These are phyloP conservation scores for Heloderma charlesbogerti DNA, from an alignment of 2,113 vertebrate genomes.

Conservation along the genomic window DNA sequence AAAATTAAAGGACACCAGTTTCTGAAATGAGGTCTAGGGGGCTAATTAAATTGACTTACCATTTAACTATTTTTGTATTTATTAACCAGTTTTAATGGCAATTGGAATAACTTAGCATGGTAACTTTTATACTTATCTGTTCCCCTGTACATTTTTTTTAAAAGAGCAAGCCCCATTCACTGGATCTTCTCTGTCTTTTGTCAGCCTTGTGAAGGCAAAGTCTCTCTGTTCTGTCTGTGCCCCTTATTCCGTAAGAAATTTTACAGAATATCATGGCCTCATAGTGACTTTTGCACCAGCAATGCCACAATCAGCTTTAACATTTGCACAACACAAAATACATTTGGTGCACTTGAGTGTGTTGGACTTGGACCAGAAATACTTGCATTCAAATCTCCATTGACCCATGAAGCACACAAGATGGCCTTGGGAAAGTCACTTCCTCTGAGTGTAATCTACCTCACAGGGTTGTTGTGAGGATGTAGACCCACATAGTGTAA, in stretches of 20 bases:
- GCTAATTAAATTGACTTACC: conserved; percentile 32
- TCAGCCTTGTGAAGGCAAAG: neutral
- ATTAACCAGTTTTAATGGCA: conserved; percentile 28
- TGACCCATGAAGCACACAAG: neutral
- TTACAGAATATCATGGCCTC: conserved; percentile 25
- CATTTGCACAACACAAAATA: neutral
- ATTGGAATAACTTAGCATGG: conserved; percentile 8
- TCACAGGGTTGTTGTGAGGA: neutral
- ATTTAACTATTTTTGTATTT: conserved; percentile 33
- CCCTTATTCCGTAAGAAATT: conserved; percentile 21
- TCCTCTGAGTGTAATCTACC: neutral
- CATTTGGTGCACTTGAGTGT: neutral
- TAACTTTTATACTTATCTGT: conserved; percentile 31
- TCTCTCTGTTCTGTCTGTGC: neutral
- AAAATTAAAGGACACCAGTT: neutral
- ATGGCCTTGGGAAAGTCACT: neutral
- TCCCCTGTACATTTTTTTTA: neutral
- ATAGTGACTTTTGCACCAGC: conserved; percentile 11
- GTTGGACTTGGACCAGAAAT: neutral
- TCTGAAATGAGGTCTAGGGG: conserved; percentile 14
- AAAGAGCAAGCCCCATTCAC: neutral
- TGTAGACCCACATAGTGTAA: neutral
- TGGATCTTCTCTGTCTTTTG: neutral
- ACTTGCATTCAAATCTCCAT: neutral
- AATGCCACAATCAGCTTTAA: neutral